A percentile compares a stretch with the other conserved stretches of the same genome.
Conservation (phyloP, 2,888 invertebrate genomes). For the Cepaea hortensis region DNA sequence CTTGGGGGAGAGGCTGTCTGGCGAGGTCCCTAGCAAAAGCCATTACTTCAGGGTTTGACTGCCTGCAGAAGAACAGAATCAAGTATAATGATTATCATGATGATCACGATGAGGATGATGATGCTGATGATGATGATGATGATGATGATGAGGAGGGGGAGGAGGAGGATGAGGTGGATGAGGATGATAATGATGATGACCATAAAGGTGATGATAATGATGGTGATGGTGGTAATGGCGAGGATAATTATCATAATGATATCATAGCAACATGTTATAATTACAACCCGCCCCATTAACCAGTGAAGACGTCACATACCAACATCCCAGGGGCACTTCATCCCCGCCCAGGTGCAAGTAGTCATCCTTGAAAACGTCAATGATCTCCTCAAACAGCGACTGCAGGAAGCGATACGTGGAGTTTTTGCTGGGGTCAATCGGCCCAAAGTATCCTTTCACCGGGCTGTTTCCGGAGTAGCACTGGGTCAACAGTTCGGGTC, state of each 20-base stretch:
- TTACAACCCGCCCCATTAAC: too few species aligned
- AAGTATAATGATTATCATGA: too few species aligned
- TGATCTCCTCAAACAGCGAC: constrained; percentile 84
- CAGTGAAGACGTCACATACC: constrained; percentile 79
- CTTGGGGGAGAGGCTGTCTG: not conserved
- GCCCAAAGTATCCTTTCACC: constrained; percentile 83
- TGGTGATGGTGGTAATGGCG: too few species aligned
- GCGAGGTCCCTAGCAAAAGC: constrained; percentile 62
- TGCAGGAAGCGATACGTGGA: constrained; percentile 83
- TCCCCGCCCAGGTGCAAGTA: constrained; percentile 94
- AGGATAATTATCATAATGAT: too few species aligned
- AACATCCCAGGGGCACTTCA: constrained; percentile 89
- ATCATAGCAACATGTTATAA: too few species aligned
- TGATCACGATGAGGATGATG: too few species aligned
- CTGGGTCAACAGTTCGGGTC: constrained; percentile 73
- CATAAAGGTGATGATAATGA: too few species aligned
- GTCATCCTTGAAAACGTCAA: constrained; percentile 85
- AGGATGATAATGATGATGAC: too few species aligned
- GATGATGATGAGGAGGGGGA: too few species aligned
- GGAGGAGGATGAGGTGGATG: too few species aligned
- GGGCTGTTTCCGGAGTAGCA: constrained; percentile 68
- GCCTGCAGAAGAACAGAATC: constrained; percentile 56
- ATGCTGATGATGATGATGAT: too few species aligned
- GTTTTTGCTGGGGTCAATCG: constrained; percentile 86
- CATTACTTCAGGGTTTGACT: constrained; percentile 73